phyloP scores from a whole-genome alignment of 2,113 vertebrate genomes.

The Pseudolaguvia tuberculata region DNA sequence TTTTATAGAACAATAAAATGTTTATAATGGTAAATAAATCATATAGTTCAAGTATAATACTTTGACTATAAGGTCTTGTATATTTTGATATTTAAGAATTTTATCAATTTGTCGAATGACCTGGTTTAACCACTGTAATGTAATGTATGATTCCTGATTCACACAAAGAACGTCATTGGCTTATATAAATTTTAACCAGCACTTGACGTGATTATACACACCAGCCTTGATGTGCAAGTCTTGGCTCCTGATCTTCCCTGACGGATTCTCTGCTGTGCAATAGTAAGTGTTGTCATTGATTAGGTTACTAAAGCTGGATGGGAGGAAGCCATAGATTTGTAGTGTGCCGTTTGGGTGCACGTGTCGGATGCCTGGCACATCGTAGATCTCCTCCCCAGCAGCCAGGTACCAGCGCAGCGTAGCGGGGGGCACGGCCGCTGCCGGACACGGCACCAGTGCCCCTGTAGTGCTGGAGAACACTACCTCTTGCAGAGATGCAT shows the following conservation, averaged over 20 bases:
- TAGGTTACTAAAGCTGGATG: constrained; percentile 99
- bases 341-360: constrained; percentile 98
- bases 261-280: constrained; percentile 99
- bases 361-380: constrained; percentile 98
- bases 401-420: constrained; percentile 97
- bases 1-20: background rate
- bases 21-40: background rate
- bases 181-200: background rate
- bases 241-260: constrained; percentile 99
- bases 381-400: constrained; percentile 98
- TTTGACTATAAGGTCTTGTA: background rate
- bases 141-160: too few species aligned
- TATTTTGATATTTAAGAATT: background rate
- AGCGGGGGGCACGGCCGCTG: constrained; percentile 87
- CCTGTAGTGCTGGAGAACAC: constrained; percentile 99
- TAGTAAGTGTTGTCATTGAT: constrained; percentile 99
- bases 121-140: background rate
- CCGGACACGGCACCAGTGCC: constrained; percentile 97
- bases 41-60: too few species aligned
- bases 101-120: background rate
- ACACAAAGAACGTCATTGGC: too few species aligned
- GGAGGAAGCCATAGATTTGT: constrained; percentile 99
- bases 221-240: constrained; percentile 99
- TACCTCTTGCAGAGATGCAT: constrained; percentile 99
- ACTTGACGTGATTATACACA: constrained; percentile 61